Base-by-base conservation (phyloP, 2,797 vertebrate species). In the Danio albolineatus region DNA sequence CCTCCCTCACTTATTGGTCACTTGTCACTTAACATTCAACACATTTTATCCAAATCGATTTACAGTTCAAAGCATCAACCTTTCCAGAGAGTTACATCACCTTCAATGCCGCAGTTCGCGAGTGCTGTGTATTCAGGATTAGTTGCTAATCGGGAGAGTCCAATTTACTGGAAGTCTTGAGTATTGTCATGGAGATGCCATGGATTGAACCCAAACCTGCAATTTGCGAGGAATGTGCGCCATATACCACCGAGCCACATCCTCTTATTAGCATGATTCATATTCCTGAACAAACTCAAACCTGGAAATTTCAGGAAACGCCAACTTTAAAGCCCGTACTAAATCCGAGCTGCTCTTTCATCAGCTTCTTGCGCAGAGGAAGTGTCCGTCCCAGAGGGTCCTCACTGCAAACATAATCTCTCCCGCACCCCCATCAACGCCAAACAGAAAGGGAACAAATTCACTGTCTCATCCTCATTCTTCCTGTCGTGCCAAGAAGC, bases 381-480 rank as follows among this genome's bases (percentile, higher is more conserved):
- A 53, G 81, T 84, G 2, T 65, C 76, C 84, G 76, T 88, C 78
- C 84, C 83, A 61, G 60, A 84, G 77, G 87, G 89, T 90, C 83
- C 66, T 70, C 65, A 16, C 85, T 71, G 85, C 82, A 49, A 89
- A 89, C 89, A 87, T 92, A 92, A 92, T 92, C 90, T 90, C 78
- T 65, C 85, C 86, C 76, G 82, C 90, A 89, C 88, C 73, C 91
- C 87, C 91, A 91, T 92, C 92, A 91, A 88, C 86, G 85, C 81
- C 62, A 92, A 91, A 92, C 90, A 91, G 91, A 92, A 89, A 73
- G 89, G 87, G 90, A 91, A 94, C 93, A 92, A 92, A 94, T 93
- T 92, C 85, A 91, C 88, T 91, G 88, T 90, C 93, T 94, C 93
- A 89, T 91, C 87, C 91, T 90, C 88, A 93, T 93, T 93, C 92